Conservation (phyloP, 2,888 invertebrate species). For the Callimorpha dominula region DNA sequence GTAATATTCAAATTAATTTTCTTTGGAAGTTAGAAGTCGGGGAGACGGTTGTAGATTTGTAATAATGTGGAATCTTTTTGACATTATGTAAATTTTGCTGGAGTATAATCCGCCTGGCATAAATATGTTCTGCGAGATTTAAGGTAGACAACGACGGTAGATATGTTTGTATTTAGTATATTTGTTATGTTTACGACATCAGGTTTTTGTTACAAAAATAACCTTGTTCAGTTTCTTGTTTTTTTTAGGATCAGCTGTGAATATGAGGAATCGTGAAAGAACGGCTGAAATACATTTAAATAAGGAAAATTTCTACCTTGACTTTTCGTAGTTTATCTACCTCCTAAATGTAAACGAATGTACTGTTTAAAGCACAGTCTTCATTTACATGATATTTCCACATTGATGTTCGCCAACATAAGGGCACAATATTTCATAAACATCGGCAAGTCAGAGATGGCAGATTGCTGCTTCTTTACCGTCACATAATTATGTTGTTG, state of each 20-base stretch:
- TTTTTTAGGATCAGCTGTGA: background rate
- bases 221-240: background rate
- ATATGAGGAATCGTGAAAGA: background rate
- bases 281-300: background rate
- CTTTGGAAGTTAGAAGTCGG: slow-evolving; percentile 42
- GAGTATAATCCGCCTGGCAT: slow-evolving; percentile 46
- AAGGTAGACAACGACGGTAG: slow-evolving; percentile 3
- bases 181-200: slow-evolving; percentile 1
- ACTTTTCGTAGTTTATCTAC: background rate
- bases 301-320: background rate
- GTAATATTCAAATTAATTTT: slow-evolving; percentile 54
- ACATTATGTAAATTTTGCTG: slow-evolving; percentile 48
- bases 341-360: background rate
- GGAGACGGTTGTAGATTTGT: slow-evolving; percentile 39
- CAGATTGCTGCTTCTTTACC: too few relatives aligned
- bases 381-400: too few relatives aligned
- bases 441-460: too few relatives aligned
- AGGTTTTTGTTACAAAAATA: slow-evolving; percentile 1
- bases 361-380: too few relatives aligned
- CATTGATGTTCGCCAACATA: too few relatives aligned
- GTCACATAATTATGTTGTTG: too few relatives aligned
- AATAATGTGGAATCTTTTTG: slow-evolving; percentile 50
- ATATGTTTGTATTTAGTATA: slow-evolving; percentile 27
- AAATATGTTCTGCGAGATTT: slow-evolving; percentile 42
- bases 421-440: too few relatives aligned